Base-by-base conservation (phyloP, 1,140 invertebrate species). In the Microplitis demolitor region DNA sequence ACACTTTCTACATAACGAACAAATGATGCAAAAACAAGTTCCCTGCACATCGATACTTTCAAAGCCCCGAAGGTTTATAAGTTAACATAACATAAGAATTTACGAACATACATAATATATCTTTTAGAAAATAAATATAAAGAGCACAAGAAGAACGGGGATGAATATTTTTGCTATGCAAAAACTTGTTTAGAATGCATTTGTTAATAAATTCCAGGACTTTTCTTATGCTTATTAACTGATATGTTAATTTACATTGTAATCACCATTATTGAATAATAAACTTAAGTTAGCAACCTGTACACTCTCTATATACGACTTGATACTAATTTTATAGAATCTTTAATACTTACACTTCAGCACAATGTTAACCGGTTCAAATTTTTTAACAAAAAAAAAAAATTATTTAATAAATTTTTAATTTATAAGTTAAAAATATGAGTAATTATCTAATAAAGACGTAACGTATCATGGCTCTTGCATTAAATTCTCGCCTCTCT, bases 1-100 rank as follows among this genome's bases (percentile, higher is more conserved):
- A 64, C 61, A 71, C 69, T 71, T 71, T 71, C 69, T 71, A 70
- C 50, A 71, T 71, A 62, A 71, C 50, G 45, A 51, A 64, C 51
- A 71, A 71, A 71, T 71, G 60, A 71, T 71, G 69, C 61, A 64
- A 71, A 71, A 70, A 70, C 69, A 50, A 70, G 69, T 70, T 69
- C 13, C n/a, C 5, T 62, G 45, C 63, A 50, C 50, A 71, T 71
- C 69, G 69, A 53, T 71, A 71, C 69, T 71, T 64, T 71, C 69
- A 35, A 64, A 64, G 35, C 3, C 34, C 37, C 62, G 2, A 34
- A 64, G 37, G 62, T 37, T 64, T 64, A 8, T 13, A 4, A 4
- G 8, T 45, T 64, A 64, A 37, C 62, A 37, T 24, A n/a, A 69
- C 6, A 45, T 45, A 45, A 9, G 35, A 61, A 70, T 58, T 69